Conservation (phyloP, 2,888 invertebrate species). For the Xestia ashworthii region DNA sequence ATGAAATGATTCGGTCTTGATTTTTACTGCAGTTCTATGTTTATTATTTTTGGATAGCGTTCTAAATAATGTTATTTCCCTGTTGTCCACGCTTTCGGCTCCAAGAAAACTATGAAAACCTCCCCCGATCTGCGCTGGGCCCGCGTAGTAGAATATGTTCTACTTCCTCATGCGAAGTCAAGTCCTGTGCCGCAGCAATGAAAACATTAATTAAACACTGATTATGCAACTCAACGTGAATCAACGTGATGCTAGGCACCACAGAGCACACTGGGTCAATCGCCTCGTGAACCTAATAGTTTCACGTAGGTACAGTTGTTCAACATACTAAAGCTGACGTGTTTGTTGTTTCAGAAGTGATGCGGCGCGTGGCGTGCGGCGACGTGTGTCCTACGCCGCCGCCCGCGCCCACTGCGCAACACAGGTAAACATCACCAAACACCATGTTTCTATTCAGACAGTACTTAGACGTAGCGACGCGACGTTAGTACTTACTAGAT, state of each 20-base stretch:
- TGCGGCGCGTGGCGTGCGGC: slow-evolving; percentile 89
- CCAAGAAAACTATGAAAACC: neutral
- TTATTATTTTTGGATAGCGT: slow-evolving; percentile 1
- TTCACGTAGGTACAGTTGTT: neutral
- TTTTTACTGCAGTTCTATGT: neutral
- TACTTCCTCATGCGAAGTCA: neutral
- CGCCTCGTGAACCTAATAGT: neutral
- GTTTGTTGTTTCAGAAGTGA: slow-evolving; percentile 87
- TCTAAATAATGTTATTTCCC: neutral
- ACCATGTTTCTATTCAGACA: neutral
- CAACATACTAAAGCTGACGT: slow-evolving; percentile 8
- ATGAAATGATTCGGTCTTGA: neutral
- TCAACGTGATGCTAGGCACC: neutral
- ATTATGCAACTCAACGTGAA: neutral
- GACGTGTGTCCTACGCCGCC: slow-evolving; percentile 85
- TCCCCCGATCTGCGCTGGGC: neutral
- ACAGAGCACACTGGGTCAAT: neutral
- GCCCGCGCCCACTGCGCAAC: slow-evolving; percentile 67
- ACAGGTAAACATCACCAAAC: slow-evolving; percentile 65
- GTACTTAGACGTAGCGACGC: too few relatives aligned
- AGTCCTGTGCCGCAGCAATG: neutral
- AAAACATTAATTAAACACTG: neutral
- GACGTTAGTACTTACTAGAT: too few relatives aligned
- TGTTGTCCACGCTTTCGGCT: neutral
- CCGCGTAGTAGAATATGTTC: neutral